Base-by-base conservation (phyloP, 2,113 vertebrate genomes). In the Plecturocebus donacophilus region DNA sequence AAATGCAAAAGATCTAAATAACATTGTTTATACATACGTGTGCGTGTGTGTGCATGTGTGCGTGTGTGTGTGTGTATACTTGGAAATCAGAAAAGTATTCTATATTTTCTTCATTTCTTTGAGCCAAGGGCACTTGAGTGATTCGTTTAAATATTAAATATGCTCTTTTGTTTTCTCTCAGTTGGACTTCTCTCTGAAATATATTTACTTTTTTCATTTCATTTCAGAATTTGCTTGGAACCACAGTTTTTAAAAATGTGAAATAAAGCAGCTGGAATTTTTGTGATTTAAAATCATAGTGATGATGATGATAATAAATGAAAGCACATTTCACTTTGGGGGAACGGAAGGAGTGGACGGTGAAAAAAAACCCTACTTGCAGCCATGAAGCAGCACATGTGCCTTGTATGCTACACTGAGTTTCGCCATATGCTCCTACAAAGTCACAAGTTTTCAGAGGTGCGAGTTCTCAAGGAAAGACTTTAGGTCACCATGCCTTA, bases 121-220 rank as follows among this genome's bases (percentile, higher is more conserved):
- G 8, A 77, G 2, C 35, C 30, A 75, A 68, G 12, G n/a, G 79
- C 10, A 47, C 32, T 87, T 70, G 64, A 84, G 82, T 45, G 52
- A 91, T 94, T 92, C 71, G 90, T 61, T 94, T 79, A 91, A 88
- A 95, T 52, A 92, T 58, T 61, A 32, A 89, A 42, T 61, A 21
- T 64, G 32, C 64, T 90, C 42, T 30, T 16, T 61, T 83, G 86
- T 45, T 68, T 17, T 19, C 9, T 25, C 20, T 45, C 38, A 38
- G n/a, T 9, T 96, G 42, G 6, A 87, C 42, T 95, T 86, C 52
- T 92, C 11, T 92, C 68, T 68, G 42, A 97, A 91, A 94, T 94
- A 90, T 54, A 68, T 49, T 52, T 85, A 68, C 6, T 91, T 61
- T 75, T 11, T 40, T 79, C n/a, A n/a, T 90, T 85, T 97, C 16